Evolutionary conservation across 2,888 invertebrate genomes (phyloP).

Genomic region (Euproctis similis): DNA sequence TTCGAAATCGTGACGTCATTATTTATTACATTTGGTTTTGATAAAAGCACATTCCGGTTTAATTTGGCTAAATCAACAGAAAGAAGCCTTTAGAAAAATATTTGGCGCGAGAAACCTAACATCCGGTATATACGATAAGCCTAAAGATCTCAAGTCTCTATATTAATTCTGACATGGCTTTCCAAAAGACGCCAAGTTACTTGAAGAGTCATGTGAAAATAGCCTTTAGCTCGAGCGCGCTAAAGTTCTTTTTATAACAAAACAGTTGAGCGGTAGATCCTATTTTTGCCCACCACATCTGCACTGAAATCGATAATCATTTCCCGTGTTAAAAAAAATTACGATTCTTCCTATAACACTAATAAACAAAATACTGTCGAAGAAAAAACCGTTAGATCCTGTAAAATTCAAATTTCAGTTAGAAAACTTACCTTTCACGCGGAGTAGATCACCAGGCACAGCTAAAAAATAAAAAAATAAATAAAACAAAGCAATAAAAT

Average conservation of each 20-base stretch:
- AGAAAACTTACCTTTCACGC: slow-evolving; percentile 44
- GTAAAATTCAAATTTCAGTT: slow-evolving; percentile 16
- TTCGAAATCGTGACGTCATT: too few relatives aligned
- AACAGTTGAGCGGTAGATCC: slow-evolving; percentile 22
- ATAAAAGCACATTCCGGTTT: too few relatives aligned
- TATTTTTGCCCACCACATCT: slow-evolving; percentile 44
- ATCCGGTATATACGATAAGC: slow-evolving; percentile 6
- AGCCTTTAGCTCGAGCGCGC: slow-evolving; percentile 15
- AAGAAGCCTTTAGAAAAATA: too few relatives aligned
- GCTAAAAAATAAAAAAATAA: slow-evolving; percentile 29
- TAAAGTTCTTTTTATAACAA: slow-evolving; percentile 23
- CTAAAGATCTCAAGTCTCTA: slow-evolving; percentile 16
- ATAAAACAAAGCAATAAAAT: slow-evolving; percentile 22
- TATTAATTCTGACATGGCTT: slow-evolving; percentile 16
- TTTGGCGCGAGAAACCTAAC: slow-evolving; percentile 8
- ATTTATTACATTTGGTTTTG: too few relatives aligned
- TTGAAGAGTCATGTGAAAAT: slow-evolving; percentile 12
- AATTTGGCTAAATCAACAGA: too few relatives aligned
- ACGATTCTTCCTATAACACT: slow-evolving; percentile 3
- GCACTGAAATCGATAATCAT: slow-evolving; percentile 43
- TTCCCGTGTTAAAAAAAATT: slow-evolving; percentile 25
- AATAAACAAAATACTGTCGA: not conserved
- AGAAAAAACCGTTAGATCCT: slow-evolving; percentile 5
- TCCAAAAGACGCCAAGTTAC: slow-evolving; percentile 20
- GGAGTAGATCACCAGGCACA: slow-evolving; percentile 37